These are phyloP conservation scores for Phymatocera aterrima DNA, from an alignment of 2,888 invertebrate genomes.

Conservation along the genomic window DNA sequence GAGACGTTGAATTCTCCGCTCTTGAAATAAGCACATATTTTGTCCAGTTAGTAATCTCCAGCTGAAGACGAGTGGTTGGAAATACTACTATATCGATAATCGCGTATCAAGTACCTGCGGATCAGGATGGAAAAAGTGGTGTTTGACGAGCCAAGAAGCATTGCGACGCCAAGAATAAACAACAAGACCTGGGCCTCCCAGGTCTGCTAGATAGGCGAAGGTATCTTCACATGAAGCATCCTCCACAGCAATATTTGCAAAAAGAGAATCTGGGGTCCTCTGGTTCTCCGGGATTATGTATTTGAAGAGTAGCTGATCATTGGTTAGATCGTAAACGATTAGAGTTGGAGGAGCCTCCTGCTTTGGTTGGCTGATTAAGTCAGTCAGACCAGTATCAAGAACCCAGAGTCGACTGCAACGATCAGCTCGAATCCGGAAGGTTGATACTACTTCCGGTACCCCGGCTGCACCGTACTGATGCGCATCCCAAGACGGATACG, in stretches of 20 bases:
- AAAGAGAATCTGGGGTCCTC: conserved; percentile 82
- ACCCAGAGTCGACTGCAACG: conserved; percentile 88
- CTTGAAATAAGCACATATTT: conserved; percentile 48
- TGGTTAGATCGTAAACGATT: conserved; percentile 84
- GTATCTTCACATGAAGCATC: conserved; percentile 84
- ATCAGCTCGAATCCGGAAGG: conserved; percentile 85
- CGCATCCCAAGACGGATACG: conserved; percentile 88
- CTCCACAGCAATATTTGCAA: conserved; percentile 87
- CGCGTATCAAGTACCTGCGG: conserved; percentile 79
- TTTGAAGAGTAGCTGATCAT: conserved; percentile 82
- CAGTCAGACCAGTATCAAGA: conserved; percentile 84
- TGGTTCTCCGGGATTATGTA: conserved; percentile 81
- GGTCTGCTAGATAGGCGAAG: conserved; percentile 84
- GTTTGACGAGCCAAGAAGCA: conserved; percentile 85
- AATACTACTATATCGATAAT: no score
- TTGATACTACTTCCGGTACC: conserved; percentile 84
- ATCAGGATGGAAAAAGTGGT: conserved; percentile 84
- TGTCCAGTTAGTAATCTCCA: background rate
- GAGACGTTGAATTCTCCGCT: conserved; percentile 85
- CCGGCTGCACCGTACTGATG: conserved; percentile 78
- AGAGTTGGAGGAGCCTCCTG: conserved; percentile 80
- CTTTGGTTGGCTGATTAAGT: conserved; percentile 77
- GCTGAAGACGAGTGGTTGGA: no score
- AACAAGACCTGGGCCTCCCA: conserved; percentile 82
- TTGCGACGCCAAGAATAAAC: conserved; percentile 86